Evolutionary conservation across 2,113 vertebrate species (phyloP).

Genomic region (Hydrolagus affinis): DNA sequence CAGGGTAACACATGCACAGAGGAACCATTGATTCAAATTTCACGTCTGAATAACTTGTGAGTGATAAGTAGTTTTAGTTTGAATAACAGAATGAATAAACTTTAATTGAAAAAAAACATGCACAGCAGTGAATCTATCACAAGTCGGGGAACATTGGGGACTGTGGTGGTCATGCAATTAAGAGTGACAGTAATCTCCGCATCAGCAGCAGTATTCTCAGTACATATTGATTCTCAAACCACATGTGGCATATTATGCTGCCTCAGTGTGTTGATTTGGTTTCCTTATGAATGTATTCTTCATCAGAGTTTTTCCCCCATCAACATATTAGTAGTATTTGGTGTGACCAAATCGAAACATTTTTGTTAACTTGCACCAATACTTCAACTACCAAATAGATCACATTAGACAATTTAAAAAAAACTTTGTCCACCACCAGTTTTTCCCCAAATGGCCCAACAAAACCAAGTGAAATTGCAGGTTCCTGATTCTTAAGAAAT

Average conservation of each 20-base stretch:
- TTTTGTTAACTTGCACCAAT: neutral
- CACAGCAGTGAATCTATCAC: neutral
- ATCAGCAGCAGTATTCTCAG: neutral
- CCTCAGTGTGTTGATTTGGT: neutral
- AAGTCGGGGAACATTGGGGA: neutral
- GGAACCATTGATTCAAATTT: neutral
- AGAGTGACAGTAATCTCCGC: neutral
- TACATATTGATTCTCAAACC: neutral
- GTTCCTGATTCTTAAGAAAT: neutral
- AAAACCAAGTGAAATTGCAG: neutral
- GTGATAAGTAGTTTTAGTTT: neutral
- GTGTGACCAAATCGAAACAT: neutral
- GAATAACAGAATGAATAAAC: neutral
- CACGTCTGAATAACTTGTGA: neutral
- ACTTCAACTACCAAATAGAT: neutral
- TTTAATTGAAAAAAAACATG: neutral
- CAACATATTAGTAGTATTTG: constrained; percentile 4
- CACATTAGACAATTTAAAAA: neutral
- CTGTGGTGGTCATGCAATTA: neutral
- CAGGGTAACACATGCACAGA: neutral
- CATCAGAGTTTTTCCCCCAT: neutral
- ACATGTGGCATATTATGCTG: neutral
- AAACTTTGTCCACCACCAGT: neutral
- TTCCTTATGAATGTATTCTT: neutral
- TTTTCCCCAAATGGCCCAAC: neutral